Evolutionary conservation across 2,797 vertebrate species (phyloP).

Genomic region (Spinus olivaceus): DNA sequence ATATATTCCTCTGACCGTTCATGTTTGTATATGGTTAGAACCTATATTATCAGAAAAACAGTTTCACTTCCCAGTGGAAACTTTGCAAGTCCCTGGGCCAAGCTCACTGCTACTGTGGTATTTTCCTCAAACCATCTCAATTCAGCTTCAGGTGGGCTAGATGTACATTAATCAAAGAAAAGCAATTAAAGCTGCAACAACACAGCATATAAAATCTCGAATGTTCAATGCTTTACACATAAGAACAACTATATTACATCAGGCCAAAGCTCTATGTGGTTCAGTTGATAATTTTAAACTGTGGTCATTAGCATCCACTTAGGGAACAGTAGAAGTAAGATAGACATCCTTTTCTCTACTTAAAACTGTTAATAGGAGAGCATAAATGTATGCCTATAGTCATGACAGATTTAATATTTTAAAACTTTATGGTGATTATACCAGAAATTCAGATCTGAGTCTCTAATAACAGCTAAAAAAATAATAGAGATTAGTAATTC

Average conservation of each 20-base stretch:
- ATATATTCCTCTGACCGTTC: neutral
- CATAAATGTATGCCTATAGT: neutral
- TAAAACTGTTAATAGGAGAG: rapidly evolving
- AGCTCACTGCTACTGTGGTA: neutral
- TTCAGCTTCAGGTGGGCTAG: neutral
- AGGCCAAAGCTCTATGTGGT: neutral
- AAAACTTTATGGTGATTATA: neutral
- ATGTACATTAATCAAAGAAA: neutral
- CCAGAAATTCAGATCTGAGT: neutral
- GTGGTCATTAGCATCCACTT: neutral
- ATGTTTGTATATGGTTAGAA: neutral
- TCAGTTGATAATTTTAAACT: neutral
- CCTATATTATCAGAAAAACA: neutral
- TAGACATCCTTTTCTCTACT: neutral
- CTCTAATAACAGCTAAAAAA: neutral
- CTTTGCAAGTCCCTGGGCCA: neutral
- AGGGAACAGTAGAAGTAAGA: neutral
- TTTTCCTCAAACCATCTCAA: neutral
- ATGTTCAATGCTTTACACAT: neutral
- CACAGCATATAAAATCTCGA: neutral
- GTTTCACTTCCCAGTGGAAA: neutral
- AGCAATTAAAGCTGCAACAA: neutral
- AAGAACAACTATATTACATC: neutral
- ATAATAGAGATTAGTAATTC: neutral
- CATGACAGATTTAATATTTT: neutral